Evolutionary conservation across 1,140 invertebrate genomes (phyloP), one percentile per base, ranked within the genome.

Genomic region (Lethocerus indicus): DNA sequence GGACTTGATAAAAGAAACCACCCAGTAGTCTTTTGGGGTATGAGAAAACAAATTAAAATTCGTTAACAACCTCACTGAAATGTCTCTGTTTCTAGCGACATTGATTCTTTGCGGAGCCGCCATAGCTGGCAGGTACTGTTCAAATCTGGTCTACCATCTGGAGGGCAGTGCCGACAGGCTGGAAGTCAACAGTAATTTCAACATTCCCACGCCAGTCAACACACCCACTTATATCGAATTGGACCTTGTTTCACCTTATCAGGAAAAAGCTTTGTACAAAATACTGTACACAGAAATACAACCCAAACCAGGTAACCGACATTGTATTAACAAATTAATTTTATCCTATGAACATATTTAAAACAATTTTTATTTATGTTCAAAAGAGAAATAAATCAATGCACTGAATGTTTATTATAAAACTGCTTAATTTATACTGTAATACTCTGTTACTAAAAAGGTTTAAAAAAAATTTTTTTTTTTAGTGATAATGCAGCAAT

Each of bases 101-200:
- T 39, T 54, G 6, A 20, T 54, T 2, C 16, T 54, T 1, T 51
- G 53, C 44, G 53, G 53, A 12, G 25, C 49, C 4, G 37, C 37
- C 35, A 28, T 48, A 13, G 49, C 53, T 43, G 32, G 32, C 18
- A 47, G 45, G 32, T 54, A 47, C 29, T 49, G 32, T 25, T 20
- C 37, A 7, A 54, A 54, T 25, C 32, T 51, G 13, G 53, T 51
- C 16, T 49, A 51, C 16, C 32, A 9, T 14, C 36, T 54, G 44
- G 41, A 43, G 32, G 53, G 53, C 6, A 21, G 28, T 18, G 49
- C 53, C 16, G 49, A 37, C 25, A 47, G 48, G 27, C 40, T 54
- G 4, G 35, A 41, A 1, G 44, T 47, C 3, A 47, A 20, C n/a
- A 21, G 43, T 13, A 39, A 36, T 1, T 47, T 26, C 26, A 51